Conservation (phyloP, 2,888 invertebrate species). For the Eudemis profundana region DNA sequence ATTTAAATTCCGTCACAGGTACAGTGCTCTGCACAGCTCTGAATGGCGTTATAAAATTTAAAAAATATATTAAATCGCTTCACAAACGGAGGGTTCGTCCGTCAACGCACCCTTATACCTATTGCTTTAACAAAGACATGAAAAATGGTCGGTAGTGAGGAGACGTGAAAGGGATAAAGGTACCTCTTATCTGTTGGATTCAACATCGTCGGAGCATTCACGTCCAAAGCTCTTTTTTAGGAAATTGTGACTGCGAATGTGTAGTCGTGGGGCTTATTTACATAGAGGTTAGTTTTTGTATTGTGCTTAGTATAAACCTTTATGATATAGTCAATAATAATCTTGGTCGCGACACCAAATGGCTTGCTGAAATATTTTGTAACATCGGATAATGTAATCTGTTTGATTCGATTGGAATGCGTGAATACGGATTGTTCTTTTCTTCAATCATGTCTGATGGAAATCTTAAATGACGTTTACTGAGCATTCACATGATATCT, state of each 20-base stretch:
- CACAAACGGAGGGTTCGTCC: constrained; percentile 63
- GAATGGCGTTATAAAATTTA: constrained; percentile 53
- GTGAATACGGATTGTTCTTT: too few species aligned
- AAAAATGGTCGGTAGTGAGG: constrained; percentile 77
- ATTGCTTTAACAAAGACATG: constrained; percentile 78
- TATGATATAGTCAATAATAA: too few species aligned
- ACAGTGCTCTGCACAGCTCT: constrained; percentile 33
- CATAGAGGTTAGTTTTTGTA: constrained; percentile 30
- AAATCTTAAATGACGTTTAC: too few species aligned
- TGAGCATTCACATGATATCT: too few species aligned
- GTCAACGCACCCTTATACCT: constrained; percentile 71
- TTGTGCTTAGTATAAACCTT: not conserved
- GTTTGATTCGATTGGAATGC: too few species aligned
- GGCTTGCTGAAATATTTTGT: not conserved
- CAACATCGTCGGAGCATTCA: constrained; percentile 63
- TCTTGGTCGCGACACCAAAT: not conserved
- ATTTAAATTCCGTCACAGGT: constrained; percentile 31
- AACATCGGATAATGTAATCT: too few species aligned
- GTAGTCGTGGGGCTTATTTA: constrained; percentile 32
- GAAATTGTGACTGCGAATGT: constrained; percentile 42
- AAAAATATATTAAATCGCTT: constrained; percentile 63
- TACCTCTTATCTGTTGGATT: constrained; percentile 75
- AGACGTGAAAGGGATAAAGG: constrained; percentile 78
- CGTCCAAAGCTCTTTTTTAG: constrained; percentile 59
- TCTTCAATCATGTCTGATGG: too few species aligned